Percentiles rank a stretch among this genome's conserved stretches.
Conservation (phyloP, 2,888 invertebrate species). For the Troglohyphantes excavatus region DNA sequence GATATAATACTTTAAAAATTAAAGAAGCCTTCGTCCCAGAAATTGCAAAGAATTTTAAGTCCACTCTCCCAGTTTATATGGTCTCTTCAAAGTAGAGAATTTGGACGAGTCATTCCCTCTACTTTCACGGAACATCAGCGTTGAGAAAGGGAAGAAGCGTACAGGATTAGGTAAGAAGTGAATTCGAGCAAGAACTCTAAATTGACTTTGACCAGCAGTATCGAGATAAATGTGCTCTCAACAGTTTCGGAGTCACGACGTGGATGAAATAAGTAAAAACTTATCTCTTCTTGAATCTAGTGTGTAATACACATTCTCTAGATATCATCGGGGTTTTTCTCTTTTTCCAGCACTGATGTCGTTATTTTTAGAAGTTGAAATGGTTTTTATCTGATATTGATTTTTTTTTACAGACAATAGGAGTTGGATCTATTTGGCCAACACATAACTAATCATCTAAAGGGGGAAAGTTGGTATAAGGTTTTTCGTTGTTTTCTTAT, state of each 20-base stretch:
- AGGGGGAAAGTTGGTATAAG: too few species aligned
- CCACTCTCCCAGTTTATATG: too few species aligned
- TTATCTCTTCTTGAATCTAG: not conserved
- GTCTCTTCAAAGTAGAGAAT: not conserved
- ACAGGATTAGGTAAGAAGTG: slow-evolving; percentile 10
- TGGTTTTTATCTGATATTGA: not conserved
- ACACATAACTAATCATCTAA: too few species aligned
- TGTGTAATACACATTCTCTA: slow-evolving; percentile 1
- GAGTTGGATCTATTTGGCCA: too few species aligned
- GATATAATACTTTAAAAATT: too few species aligned
- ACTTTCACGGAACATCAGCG: slow-evolving; percentile 1
- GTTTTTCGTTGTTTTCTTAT: too few species aligned
- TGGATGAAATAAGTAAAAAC: slow-evolving; percentile 38
- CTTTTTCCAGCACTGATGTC: not conserved
- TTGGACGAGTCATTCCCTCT: not conserved
- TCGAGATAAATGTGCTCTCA: slow-evolving; percentile 40
- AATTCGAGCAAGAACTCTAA: slow-evolving; percentile 22
- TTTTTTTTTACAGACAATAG: not conserved
- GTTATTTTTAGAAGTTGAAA: slow-evolving; percentile 1
- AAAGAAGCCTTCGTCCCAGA: too few species aligned
- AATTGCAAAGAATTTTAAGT: not conserved
- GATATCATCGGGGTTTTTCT: not conserved
- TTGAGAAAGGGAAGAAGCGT: not conserved
- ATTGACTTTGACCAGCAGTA: slow-evolving; percentile 24
- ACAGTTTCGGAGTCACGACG: not conserved